Evolutionary conservation across 2,113 vertebrate genomes (phyloP), one percentile per base, ranked within the genome.

Genomic region (Circaetus cinerascens): DNA sequence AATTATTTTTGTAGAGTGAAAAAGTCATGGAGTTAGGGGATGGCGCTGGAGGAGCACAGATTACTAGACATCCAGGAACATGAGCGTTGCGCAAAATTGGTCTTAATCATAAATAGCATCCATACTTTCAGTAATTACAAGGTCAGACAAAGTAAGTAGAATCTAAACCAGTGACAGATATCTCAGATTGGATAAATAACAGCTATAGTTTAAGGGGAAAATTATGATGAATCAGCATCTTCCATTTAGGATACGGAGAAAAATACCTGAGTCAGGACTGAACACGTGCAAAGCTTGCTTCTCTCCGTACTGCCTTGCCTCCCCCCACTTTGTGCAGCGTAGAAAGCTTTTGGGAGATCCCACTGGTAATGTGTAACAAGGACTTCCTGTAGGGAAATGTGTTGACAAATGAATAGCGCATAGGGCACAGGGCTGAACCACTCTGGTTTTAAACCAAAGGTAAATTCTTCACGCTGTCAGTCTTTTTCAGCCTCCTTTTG

Each of bases 1-100:
- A 95, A 89, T 95, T 64, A 85, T 88, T 95, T 96, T 69, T 90
- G 57, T 40, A 9, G 36, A 74, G 50, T 40, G 64, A 89, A 75
- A 88, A 95, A 82, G 88, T 79, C 23, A 9, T 13, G 32, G 74
- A 74, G 66, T 76, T 91, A 11, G 7, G 50, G 45, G 48, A 50
- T 57, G 55, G 45, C 12, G 73, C 62, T 85, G 77, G 29, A 90
- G 77, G 29, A 90, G 69, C 73, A 50, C n/a, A 72, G 56, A 62
- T 72, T 67, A 20, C 27, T 55, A 67, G 93, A 82, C 74, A 73
- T 17, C 53, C 57, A 93, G 69, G 63, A 92, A 36, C 21, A 5
- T 0, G 30, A 82, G 38, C n/a, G 3, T 46, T 8, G 8, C 60
- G 41, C 21, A 20, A 40, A 81, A 59, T 72, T 66, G 85, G 46